Conservation (phyloP, 1,140 invertebrate species). For the Plutomurus gul region DNA sequence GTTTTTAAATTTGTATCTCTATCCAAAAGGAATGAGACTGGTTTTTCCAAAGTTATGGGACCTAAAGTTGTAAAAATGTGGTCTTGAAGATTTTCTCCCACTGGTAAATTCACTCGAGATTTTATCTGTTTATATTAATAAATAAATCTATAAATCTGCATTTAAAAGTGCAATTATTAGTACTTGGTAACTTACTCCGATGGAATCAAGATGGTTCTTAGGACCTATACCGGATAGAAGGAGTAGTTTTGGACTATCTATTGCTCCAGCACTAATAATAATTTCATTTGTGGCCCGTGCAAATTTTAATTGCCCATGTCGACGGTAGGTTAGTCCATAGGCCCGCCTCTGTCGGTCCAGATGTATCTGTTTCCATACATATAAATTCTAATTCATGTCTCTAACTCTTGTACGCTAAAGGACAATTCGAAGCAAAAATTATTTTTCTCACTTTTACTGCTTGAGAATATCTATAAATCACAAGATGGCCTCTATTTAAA, state of each 20-base stretch:
- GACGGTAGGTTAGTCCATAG: conserved; percentile 39
- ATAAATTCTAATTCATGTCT: background rate
- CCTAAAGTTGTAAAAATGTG: conserved; percentile 52
- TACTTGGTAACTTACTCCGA: conserved; percentile 46
- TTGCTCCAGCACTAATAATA: conserved; percentile 55
- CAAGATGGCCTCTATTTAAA: conserved; percentile 31
- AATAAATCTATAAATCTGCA: background rate
- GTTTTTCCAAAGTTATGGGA: conserved; percentile 14
- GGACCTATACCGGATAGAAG: conserved; percentile 64
- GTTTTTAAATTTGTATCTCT: conserved; percentile 40
- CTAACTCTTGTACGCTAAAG: background rate
- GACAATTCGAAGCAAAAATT: background rate
- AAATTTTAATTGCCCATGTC: conserved; percentile 35
- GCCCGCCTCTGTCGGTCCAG: conserved; percentile 35
- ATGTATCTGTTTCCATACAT: conserved; percentile 16
- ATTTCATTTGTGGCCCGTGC: conserved; percentile 55
- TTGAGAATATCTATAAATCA: conserved; percentile 35
- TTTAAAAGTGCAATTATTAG: background rate
- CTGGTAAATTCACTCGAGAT: conserved; percentile 56
- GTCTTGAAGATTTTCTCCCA: conserved; percentile 59
- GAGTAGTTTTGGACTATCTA: conserved; percentile 58
- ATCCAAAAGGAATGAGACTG: conserved; percentile 31
- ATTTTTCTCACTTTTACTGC: conserved; percentile 39
- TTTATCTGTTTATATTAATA: background rate
- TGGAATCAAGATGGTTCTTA: conserved; percentile 56